These are phyloP conservation scores for Morus bassanus DNA, from an alignment of 2,797 vertebrate genomes.

Conservation along the genomic window DNA sequence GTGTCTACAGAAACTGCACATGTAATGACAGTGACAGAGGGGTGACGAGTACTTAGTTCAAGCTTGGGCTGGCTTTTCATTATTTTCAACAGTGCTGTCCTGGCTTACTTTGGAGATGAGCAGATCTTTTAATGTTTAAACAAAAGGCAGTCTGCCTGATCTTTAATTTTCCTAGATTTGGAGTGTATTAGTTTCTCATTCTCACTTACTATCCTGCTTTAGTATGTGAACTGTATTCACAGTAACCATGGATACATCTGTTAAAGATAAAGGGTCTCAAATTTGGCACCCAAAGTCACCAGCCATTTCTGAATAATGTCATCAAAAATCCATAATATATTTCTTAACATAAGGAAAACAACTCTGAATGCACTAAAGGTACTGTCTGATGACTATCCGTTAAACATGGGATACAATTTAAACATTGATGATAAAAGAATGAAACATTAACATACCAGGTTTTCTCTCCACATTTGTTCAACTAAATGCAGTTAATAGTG, in stretches of 20 bases:
- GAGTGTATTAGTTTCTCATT: background rate
- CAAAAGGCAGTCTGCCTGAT: background rate
- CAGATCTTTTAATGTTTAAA: background rate
- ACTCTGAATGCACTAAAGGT: background rate
- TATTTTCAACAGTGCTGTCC: background rate
- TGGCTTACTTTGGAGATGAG: background rate
- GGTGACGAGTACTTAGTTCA: background rate
- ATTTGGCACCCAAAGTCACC: background rate
- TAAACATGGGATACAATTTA: background rate
- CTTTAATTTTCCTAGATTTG: background rate
- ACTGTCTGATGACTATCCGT: background rate
- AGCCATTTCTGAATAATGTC: background rate
- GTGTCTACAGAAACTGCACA: background rate
- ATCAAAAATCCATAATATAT: background rate
- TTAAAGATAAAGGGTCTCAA: background rate
- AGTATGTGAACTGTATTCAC: background rate
- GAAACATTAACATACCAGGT: background rate
- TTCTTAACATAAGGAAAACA: background rate
- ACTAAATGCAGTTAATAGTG: background rate
- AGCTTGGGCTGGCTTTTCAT: background rate
- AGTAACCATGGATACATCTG: background rate
- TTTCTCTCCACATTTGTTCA: background rate
- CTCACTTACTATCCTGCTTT: background rate
- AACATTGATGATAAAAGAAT: background rate
- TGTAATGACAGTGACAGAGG: background rate